These are phyloP conservation scores for Ancistrus triradiatus DNA, from an alignment of 2,113 vertebrate species.

Conservation along the genomic window DNA sequence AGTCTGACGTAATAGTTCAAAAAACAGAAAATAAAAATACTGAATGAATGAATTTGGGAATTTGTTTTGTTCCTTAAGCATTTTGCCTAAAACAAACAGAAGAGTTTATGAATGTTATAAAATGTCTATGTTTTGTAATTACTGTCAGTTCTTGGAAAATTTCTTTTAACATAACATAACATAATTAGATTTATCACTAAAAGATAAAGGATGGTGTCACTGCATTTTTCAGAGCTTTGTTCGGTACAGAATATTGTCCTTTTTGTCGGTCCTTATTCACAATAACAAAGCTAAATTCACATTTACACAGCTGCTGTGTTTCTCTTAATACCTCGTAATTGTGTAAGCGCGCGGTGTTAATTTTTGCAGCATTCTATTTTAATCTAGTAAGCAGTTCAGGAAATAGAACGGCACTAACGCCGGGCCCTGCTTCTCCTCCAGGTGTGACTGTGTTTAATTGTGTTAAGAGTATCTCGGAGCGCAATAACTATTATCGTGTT, in stretches of 20 bases:
- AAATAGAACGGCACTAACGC: constrained; percentile 34
- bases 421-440: constrained; percentile 30
- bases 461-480: constrained; percentile 31
- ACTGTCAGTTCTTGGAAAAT: no score
- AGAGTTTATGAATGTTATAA: no score
- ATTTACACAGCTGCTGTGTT: constrained; percentile 15
- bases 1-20: no score
- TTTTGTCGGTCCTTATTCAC: background rate
- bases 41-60: no score
- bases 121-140: no score
- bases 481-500: constrained; percentile 39
- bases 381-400: constrained; percentile 31
- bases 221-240: no score
- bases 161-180: no score
- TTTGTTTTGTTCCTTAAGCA: no score
- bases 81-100: no score
- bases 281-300: constrained; percentile 20
- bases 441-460: constrained; percentile 47
- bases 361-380: constrained; percentile 44
- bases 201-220: no score
- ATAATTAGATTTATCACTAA: no score
- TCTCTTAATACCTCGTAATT: constrained; percentile 20
- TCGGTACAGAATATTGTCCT: background rate
- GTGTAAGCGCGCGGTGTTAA: constrained; percentile 42
- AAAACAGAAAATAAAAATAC: no score